Conservation (phyloP, 2,113 vertebrate genomes). For the Myiopsitta monachus region DNA sequence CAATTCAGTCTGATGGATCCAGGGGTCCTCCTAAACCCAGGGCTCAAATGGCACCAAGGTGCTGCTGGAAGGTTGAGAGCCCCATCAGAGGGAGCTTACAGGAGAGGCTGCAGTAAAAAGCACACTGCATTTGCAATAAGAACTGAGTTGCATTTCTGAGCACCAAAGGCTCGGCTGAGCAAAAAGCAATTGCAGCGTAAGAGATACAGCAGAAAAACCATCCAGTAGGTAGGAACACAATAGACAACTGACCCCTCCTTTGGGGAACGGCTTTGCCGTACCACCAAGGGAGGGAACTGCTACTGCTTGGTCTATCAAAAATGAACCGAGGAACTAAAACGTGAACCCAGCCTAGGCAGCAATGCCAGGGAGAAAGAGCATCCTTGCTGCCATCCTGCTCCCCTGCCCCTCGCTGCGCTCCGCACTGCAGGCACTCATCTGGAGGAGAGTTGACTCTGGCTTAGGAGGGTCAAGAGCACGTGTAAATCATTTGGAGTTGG, state of each 20-base stretch:
- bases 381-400: neutral
- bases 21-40: neutral
- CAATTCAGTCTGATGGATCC: neutral
- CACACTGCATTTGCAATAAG: neutral
- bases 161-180: neutral
- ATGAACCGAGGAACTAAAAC: neutral
- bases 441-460: neutral
- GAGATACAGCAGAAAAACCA: neutral
- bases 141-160: neutral
- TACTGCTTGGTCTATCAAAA: slow-evolving; percentile 34
- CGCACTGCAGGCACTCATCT: neutral
- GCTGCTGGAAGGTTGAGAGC: neutral
- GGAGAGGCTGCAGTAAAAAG: neutral
- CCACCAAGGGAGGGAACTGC: neutral
- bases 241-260: slow-evolving; percentile 5
- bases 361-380: neutral
- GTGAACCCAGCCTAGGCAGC: neutral
- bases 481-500: neutral
- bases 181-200: rapidly evolving
- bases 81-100: neutral
- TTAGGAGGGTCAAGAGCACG: neutral
- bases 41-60: neutral
- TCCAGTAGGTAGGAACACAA: neutral
- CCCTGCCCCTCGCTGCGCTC: rapidly evolving
- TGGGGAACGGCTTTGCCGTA: neutral